Evolutionary conservation across 2,888 invertebrate species (phyloP).

Genomic region (Nasonovia ribisnigri): DNA sequence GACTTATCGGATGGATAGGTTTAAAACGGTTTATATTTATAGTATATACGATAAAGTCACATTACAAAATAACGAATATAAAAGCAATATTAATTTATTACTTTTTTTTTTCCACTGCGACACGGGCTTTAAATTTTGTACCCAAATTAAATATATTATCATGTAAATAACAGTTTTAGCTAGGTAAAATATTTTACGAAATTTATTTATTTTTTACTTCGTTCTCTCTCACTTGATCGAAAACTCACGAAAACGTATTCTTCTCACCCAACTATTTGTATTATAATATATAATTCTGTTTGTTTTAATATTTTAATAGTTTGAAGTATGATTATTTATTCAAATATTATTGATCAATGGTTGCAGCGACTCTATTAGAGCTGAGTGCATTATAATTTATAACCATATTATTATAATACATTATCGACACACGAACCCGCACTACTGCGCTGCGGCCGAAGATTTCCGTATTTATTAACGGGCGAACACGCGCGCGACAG

Average conservation of each 20-base stretch:
- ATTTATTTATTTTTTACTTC: neutral
- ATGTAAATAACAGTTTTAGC: neutral
- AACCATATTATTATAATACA: neutral
- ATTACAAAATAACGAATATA: too few relatives aligned
- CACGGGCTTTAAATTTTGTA: neutral
- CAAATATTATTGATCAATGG: neutral
- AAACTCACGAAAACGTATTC: neutral
- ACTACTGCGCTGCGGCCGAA: neutral
- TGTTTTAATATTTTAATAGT: neutral
- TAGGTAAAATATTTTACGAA: neutral
- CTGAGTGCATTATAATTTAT: neutral
- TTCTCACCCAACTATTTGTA: neutral
- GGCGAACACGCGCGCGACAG: neutral
- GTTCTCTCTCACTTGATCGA: neutral
- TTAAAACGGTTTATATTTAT: neutral
- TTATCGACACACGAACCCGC: neutral
- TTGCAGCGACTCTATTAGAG: neutral
- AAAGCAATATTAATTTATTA: too few relatives aligned
- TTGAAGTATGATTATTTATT: neutral
- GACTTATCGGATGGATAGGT: neutral
- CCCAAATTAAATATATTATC: neutral
- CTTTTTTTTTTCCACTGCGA: too few relatives aligned
- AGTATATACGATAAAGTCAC: neutral
- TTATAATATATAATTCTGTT: neutral
- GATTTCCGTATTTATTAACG: neutral